Conservation (phyloP, 2,797 vertebrate genomes). For the Petrocephalus sullivani region DNA sequence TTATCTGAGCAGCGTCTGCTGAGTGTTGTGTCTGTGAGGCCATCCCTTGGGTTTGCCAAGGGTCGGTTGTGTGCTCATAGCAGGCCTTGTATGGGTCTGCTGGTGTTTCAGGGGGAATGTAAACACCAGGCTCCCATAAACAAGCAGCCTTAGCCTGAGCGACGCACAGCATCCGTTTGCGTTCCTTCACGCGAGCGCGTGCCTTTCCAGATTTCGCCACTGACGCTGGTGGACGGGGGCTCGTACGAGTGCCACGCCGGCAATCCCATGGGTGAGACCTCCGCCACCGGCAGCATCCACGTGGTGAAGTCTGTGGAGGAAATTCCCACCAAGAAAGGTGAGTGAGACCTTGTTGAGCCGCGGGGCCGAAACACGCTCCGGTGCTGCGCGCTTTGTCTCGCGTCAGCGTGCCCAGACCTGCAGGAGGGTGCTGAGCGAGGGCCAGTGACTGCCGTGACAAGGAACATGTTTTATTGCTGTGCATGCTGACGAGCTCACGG, state of each 20-base stretch:
- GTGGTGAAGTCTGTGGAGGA: conserved; percentile 72
- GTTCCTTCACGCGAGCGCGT: not conserved
- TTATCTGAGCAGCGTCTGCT: not conserved
- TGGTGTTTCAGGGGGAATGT: not conserved
- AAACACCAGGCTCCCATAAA: not conserved
- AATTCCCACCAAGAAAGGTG: conserved; percentile 71
- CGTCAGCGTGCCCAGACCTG: not conserved
- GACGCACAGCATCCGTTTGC: not conserved
- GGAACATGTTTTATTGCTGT: not conserved
- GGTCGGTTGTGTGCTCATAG: not conserved
- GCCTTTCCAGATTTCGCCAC: conserved; percentile 72
- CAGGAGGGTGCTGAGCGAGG: not conserved
- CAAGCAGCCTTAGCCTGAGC: not conserved
- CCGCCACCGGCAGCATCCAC: conserved; percentile 72
- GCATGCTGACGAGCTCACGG: not conserved
- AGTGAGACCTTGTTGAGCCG: not conserved
- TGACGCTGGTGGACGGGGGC: conserved; percentile 75
- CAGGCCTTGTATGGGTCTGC: conserved; percentile 1
- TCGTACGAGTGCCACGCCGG: conserved; percentile 81
- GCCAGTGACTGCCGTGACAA: not conserved
- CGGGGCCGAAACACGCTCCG: not conserved
- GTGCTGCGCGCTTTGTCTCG: not conserved
- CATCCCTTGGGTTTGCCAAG: not conserved
- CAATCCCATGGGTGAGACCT: conserved; percentile 76
- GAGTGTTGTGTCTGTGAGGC: not conserved